These are phyloP conservation scores for Epinotia bilunana DNA, from an alignment of 2,888 invertebrate genomes.

Conservation along the genomic window DNA sequence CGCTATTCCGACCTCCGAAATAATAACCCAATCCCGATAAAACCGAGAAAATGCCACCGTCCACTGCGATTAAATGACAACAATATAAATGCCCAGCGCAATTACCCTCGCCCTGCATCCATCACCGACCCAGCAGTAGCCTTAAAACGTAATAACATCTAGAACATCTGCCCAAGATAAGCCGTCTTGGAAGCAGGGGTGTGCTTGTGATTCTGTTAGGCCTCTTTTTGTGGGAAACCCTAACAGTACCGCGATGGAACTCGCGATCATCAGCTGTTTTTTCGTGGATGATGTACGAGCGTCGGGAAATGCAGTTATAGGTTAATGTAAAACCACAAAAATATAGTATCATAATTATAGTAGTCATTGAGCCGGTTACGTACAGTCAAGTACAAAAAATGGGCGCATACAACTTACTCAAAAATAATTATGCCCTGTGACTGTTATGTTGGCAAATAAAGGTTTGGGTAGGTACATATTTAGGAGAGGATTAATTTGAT, in stretches of 20 bases:
- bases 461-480: too few relatives aligned
- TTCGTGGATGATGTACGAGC: conserved; percentile 20
- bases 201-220: conserved; percentile 59
- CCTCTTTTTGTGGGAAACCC: conserved; percentile 53
- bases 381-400: too few relatives aligned
- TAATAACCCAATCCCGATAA: conserved; percentile 8
- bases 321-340: background rate
- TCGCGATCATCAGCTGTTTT: conserved; percentile 23
- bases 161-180: background rate
- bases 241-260: conserved; percentile 22
- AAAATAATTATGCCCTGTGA: too few relatives aligned
- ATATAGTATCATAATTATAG: background rate
- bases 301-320: background rate
- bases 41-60: conserved; percentile 46
- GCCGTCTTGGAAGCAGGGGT: background rate
- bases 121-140: conserved; percentile 55
- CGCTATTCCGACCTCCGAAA: background rate
- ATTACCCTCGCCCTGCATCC: conserved; percentile 67
- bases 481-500: too few relatives aligned
- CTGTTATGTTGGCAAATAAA: too few relatives aligned
- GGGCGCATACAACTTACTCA: too few relatives aligned
- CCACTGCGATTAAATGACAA: conserved; percentile 66
- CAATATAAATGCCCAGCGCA: conserved; percentile 70
- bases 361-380: too few relatives aligned
- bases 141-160: background rate